Evolutionary conservation across 2,797 vertebrate genomes (phyloP), one percentile per base, ranked within the genome.

Genomic region (Falco peregrinus): DNA sequence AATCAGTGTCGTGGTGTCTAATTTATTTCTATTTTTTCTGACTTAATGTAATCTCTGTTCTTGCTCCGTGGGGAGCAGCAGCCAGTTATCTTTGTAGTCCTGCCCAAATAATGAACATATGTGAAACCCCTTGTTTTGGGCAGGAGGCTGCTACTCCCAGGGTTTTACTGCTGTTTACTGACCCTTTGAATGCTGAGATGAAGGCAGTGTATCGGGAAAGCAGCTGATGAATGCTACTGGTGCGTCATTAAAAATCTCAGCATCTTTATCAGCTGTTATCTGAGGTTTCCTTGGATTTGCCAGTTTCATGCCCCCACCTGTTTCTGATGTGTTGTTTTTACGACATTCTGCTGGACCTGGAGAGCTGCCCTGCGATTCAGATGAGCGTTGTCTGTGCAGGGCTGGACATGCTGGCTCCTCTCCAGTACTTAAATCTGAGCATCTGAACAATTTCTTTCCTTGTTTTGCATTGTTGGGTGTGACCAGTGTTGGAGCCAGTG

Each of bases 11-110:
- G 29, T 26, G 47, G 74, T 91, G 90, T 93, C 85, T 97, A 96
- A 96, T 97, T 97, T 97, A 97, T 96, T 96, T 94, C 71, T 89
- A 1, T 6, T 93, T 92, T 81, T 92, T 71, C 84, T 70, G 70
- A 50, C 18, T 92, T 94, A 92, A 84, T 95, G 87, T 79, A 93
- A 94, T 95, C 89, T 92, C 83, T 89, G 20, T 91, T 89, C 87
- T 68, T n/a, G 26, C 95, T 96, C 89, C 18, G 0, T 89, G 77
- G 92, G 95, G 84, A 94, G 87, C 89, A 91, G 77, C 77, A 92
- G 51, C 61, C 91, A 64, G 94, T 90, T 95, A 87, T 81, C 92
- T 92, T 77, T 92, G 84, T 79, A 82, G 80, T 73, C 47, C 71
- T 95, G 63, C 53, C 84, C 26, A 12, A 50, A 69, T 76, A 84